Conservation (phyloP, 1,140 invertebrate genomes). For the Mactra quadrangularis region DNA sequence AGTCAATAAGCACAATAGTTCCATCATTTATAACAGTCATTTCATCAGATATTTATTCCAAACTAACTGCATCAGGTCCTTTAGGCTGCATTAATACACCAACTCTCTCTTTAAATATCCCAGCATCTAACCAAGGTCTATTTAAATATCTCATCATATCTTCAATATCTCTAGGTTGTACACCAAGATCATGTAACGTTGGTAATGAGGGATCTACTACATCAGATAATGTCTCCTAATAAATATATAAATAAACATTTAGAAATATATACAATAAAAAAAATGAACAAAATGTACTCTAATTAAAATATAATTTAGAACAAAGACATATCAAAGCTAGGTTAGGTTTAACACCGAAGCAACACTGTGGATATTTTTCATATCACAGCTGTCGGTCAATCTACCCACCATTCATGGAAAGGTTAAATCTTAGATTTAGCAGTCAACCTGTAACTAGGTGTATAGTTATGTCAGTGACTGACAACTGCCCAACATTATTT, state of each 20-base stretch:
- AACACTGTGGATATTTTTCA: neutral
- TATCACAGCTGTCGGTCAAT: neutral
- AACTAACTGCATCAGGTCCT: too few species aligned
- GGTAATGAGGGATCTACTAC: constrained; percentile 87
- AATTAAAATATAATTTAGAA: neutral
- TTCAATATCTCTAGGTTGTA: constrained; percentile 90
- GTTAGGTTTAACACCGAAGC: neutral
- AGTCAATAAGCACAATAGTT: too few species aligned
- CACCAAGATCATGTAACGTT: constrained; percentile 94
- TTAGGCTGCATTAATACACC: too few species aligned
- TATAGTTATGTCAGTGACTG: too few species aligned
- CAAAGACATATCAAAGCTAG: neutral
- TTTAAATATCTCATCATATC: constrained; percentile 75
- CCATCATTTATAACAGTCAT: too few species aligned
- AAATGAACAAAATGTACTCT: neutral
- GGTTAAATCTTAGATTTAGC: too few species aligned
- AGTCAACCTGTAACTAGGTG: too few species aligned
- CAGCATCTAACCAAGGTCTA: neutral
- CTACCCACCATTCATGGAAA: too few species aligned
- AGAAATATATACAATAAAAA: neutral
- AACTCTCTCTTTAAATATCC: too few species aligned
- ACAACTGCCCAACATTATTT: too few species aligned
- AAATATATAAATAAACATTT: neutral
- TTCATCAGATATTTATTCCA: too few species aligned
- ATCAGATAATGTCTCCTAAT: constrained; percentile 91